Evolutionary conservation across 2,797 vertebrate genomes (phyloP), one percentile per base, ranked within the genome.

Genomic region (Euthynnus affinis): DNA sequence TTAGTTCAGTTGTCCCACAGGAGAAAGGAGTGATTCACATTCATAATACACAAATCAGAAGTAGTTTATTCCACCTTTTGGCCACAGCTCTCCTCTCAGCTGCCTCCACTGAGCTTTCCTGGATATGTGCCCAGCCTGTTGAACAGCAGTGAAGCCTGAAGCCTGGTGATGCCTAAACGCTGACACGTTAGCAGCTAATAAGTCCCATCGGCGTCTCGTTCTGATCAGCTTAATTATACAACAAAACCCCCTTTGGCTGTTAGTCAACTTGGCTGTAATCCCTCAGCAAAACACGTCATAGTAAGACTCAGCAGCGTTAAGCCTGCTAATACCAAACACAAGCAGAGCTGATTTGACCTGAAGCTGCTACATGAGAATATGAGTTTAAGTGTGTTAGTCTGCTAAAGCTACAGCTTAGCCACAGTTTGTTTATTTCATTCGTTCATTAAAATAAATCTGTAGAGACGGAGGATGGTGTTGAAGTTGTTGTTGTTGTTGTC

Each of bases 161-260:
- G 70, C 60, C 55, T 2, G 20, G 63, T 29, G 53, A 64, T 20
- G 70, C 51, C 65, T 74, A 64, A 75, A 76, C 22, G 48, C 66
- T 48, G 64, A 72, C 81, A 70, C 74, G 58, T 74, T 71, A 48
- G 55, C 18, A 53, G 81, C 66, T 78, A 76, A 80, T 82, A 63
- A 70, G 34, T 67, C 75, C 42, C 55, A 20, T 51, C 29, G 58
- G 71, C 80, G 78, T 63, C 69, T 80, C 55, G 32, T 67, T 78
- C 62, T 70, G 74, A 81, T 81, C 60, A 75, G 69, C 76, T 77
- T 81, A 83, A 85, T 85, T 78, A 71, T 72, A 55, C 62, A 48
- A 80, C 66, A 85, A 75, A 85, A 59, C 63, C 62, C 62, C 10
- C 32, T 20, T 68, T 72, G 78, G 80, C 77, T 86, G 56, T 66